A percentile compares a stretch with the other conserved stretches of the same genome.
These are phyloP conservation scores for Molothrus ater DNA, from an alignment of 2,797 vertebrate genomes.

Conservation along the genomic window DNA sequence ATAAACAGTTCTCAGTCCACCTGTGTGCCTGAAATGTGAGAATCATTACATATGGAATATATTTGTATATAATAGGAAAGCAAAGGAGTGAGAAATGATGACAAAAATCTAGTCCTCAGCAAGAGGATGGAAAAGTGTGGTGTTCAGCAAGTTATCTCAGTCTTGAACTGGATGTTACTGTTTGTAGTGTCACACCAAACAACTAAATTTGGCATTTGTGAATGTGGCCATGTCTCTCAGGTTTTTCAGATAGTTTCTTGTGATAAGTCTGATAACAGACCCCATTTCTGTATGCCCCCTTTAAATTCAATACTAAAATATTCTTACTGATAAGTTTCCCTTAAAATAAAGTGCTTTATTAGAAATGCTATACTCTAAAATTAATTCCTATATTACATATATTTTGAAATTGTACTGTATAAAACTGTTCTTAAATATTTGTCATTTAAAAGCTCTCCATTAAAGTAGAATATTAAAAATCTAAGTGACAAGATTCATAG, in stretches of 20 bases:
- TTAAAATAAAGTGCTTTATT: neutral
- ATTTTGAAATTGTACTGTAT: neutral
- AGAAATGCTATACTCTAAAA: neutral
- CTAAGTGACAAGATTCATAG: neutral
- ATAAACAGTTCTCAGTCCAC: neutral
- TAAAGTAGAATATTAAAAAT: neutral
- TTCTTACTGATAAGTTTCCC: neutral
- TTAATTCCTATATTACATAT: neutral
- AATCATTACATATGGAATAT: neutral
- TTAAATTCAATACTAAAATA: neutral
- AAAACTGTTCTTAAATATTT: constrained; percentile 12
- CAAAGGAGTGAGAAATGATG: neutral
- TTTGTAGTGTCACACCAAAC: neutral
- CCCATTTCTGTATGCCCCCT: neutral
- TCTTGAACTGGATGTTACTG: neutral
- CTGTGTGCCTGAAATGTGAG: constrained; percentile 10
- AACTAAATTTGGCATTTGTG: neutral
- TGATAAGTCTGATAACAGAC: neutral
- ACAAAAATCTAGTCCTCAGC: neutral
- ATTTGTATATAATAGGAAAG: neutral
- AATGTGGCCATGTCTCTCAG: neutral
- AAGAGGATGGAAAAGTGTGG: neutral
- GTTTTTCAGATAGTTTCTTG: neutral
- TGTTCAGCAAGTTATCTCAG: neutral
- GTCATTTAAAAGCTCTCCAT: neutral